Conservation (phyloP, 2,888 invertebrate genomes). For the Ennomos erosarius region DNA sequence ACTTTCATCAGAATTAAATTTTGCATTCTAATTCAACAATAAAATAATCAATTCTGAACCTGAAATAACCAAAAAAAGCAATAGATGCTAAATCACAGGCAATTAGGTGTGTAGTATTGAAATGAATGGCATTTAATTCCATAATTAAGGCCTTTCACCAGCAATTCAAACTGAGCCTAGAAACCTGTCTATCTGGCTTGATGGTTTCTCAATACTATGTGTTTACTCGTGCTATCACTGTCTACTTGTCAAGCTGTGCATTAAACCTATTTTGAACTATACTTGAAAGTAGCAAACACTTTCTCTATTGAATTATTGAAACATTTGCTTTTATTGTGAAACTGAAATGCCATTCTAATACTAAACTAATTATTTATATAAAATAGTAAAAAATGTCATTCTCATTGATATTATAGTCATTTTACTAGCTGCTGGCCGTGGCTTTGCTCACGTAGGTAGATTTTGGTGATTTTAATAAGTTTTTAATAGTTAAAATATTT, state of each 20-base stretch:
- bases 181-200: constrained; percentile 12
- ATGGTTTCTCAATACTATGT: background rate
- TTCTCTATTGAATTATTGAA: constrained; percentile 21
- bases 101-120: background rate
- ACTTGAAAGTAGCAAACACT: constrained; percentile 8
- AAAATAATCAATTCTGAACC: background rate
- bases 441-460: too few relatives aligned
- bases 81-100: background rate
- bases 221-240: constrained; percentile 3
- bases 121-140: constrained; percentile 8
- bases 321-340: too few relatives aligned
- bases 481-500: too few relatives aligned
- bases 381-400: too few relatives aligned
- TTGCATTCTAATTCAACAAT: background rate
- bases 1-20: too few relatives aligned
- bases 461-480: too few relatives aligned
- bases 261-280: constrained; percentile 8
- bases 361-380: too few relatives aligned
- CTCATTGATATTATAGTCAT: too few relatives aligned
- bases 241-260: constrained; percentile 8
- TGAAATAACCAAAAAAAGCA: constrained; percentile 6
- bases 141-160: constrained; percentile 22
- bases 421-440: too few relatives aligned
- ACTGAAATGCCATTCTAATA: too few relatives aligned
- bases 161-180: constrained; percentile 11